Conservation (phyloP, 2,888 invertebrate genomes). For the Tachina grossa region DNA sequence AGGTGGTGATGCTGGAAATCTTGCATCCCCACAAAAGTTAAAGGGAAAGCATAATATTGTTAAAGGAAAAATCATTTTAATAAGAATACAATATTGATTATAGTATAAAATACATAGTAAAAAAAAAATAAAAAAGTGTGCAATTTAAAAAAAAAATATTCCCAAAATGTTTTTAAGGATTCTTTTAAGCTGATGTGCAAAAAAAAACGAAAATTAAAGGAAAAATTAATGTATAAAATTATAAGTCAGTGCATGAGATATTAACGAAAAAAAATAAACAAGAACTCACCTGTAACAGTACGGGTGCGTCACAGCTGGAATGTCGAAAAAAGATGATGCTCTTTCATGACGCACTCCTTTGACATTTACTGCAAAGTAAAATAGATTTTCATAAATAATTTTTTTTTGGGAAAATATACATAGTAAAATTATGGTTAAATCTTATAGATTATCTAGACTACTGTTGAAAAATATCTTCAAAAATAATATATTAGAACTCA, state of each 20-base stretch:
- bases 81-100: slow-evolving; percentile 40
- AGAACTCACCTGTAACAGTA: slow-evolving; percentile 82
- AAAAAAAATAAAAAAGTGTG: slow-evolving; percentile 20
- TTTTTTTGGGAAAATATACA: slow-evolving; percentile 18
- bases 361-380: slow-evolving; percentile 80
- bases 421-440: slow-evolving; percentile 34
- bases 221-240: slow-evolving; percentile 48
- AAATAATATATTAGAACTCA: slow-evolving; percentile 76
- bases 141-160: not conserved
- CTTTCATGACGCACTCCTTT: slow-evolving; percentile 83
- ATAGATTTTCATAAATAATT: slow-evolving; percentile 46
- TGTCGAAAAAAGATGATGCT: slow-evolving; percentile 83
- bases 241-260: slow-evolving; percentile 16
- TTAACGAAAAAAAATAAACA: not conserved
- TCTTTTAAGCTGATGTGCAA: not conserved
- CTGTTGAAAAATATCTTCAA: slow-evolving; percentile 56
- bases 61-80: slow-evolving; percentile 35
- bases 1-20: slow-evolving; percentile 80
- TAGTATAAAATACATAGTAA: not conserved
- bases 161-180: not conserved
- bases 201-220: slow-evolving; percentile 38
- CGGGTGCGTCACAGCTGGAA: slow-evolving; percentile 83
- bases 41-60: slow-evolving; percentile 29
- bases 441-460: slow-evolving; percentile 39
- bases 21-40: slow-evolving; percentile 54